phyloP scores from a whole-genome alignment of 2,113 vertebrate species.

The Dasyornis broadbenti region DNA sequence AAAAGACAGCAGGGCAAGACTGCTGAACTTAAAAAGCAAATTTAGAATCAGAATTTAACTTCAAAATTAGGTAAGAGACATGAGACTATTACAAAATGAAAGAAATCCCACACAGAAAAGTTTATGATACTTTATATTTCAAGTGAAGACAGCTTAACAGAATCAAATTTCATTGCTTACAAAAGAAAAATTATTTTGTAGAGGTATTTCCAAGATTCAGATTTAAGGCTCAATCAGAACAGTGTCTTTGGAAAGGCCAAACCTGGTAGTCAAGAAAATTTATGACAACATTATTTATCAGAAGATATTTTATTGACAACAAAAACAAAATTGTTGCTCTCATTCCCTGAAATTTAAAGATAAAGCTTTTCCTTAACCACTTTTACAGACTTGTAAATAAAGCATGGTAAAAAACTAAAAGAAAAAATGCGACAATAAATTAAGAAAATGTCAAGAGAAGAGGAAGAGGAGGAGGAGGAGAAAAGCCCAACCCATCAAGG shows the following conservation, averaged over 20 bases:
- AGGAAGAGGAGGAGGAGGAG: conserved; percentile 4
- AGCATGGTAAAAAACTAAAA: conserved; percentile 32
- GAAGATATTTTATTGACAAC: conserved; percentile 71
- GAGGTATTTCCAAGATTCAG: not conserved
- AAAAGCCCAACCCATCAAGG: not conserved
- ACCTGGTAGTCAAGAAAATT: conserved; percentile 10
- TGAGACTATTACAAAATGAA: not conserved
- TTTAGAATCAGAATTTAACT: not conserved
- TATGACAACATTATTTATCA: conserved; percentile 4
- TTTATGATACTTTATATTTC: not conserved
- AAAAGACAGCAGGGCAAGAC: not conserved
- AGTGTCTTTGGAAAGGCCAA: not conserved
- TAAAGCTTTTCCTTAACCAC: conserved; percentile 58
- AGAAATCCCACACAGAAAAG: not conserved
- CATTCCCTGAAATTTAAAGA: conserved; percentile 62
- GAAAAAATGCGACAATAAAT: conserved; percentile 68
- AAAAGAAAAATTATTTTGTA: not conserved
- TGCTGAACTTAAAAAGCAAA: not conserved
- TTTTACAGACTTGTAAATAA: conserved; percentile 24
- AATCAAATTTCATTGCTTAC: not conserved
- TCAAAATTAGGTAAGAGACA: not conserved
- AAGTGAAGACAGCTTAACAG: not conserved
- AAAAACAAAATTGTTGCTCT: conserved; percentile 54
- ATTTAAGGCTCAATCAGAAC: not conserved
- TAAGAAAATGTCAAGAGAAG: conserved; percentile 50